phyloP scores from a whole-genome alignment of 2,888 invertebrate species.

The Machimus rusticus region DNA sequence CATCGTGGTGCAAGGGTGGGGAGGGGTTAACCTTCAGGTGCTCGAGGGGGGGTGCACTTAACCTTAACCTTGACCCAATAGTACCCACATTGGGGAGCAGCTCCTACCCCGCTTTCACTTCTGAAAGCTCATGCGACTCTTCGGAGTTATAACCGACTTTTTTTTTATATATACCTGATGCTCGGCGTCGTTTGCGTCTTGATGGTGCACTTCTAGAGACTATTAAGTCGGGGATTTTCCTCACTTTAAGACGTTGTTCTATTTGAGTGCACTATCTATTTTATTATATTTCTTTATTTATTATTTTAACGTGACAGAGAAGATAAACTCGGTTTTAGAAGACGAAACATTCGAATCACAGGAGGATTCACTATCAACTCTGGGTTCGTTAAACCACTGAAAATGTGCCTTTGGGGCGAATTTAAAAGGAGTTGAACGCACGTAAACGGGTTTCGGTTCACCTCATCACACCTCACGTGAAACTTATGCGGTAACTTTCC shows the following conservation, averaged over 20 bases:
- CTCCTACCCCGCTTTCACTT: conserved; percentile 20
- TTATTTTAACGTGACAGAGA: background rate
- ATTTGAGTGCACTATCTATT: background rate
- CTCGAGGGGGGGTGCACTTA: conserved; percentile 22
- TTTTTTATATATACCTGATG: conserved; percentile 14
- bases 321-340: background rate
- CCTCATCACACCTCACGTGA: background rate
- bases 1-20: too few species aligned
- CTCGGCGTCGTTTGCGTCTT: background rate
- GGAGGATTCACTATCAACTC: background rate
- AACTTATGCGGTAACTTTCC: background rate
- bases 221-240: background rate
- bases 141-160: background rate
- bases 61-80: conserved; percentile 40
- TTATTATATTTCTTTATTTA: too few species aligned
- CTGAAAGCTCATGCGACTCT: conserved; percentile 2
- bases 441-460: conserved; percentile 1
- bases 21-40: background rate
- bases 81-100: background rate
- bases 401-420: background rate
- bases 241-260: background rate
- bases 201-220: background rate
- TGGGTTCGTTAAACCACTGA: background rate
- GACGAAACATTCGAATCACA: background rate
- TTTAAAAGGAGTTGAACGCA: background rate